These are phyloP conservation scores for Euglossa dilemma DNA, from an alignment of 1,140 invertebrate species.

Conservation along the genomic window DNA sequence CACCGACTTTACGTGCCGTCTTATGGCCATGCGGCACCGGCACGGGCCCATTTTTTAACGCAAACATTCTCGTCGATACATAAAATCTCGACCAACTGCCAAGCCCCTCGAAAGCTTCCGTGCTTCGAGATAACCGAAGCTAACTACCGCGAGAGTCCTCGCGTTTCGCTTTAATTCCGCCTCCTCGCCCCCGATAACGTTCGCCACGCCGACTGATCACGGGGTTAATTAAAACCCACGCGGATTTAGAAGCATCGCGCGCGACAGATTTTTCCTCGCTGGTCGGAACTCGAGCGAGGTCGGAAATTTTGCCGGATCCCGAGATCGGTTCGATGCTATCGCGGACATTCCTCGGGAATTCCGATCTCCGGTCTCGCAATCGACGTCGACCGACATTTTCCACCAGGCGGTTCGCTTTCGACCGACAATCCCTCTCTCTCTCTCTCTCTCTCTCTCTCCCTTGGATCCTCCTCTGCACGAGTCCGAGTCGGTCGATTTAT, in stretches of 20 bases:
- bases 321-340: no score
- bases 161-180: background rate
- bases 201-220: no score
- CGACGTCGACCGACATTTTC: slow-evolving; percentile 22
- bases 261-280: background rate
- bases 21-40: slow-evolving; percentile 62
- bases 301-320: no score
- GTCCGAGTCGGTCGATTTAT: background rate
- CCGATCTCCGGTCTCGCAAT: background rate
- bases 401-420: background rate
- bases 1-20: slow-evolving; percentile 69
- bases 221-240: no score
- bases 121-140: background rate
- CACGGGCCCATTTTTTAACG: slow-evolving; percentile 66
- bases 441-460: no score
- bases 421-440: background rate
- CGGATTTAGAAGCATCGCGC: no score
- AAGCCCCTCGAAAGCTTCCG: background rate
- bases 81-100: slow-evolving; percentile 22
- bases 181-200: background rate
- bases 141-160: no score
- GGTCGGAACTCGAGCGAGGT: no score
- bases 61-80: slow-evolving; percentile 65
- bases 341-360: background rate
- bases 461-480: no score